A percentile compares a stretch with the other conserved stretches of the same genome.
These are phyloP conservation scores for Otocyon megalotis DNA, from an alignment of 2,113 vertebrate species.

Conservation along the genomic window DNA sequence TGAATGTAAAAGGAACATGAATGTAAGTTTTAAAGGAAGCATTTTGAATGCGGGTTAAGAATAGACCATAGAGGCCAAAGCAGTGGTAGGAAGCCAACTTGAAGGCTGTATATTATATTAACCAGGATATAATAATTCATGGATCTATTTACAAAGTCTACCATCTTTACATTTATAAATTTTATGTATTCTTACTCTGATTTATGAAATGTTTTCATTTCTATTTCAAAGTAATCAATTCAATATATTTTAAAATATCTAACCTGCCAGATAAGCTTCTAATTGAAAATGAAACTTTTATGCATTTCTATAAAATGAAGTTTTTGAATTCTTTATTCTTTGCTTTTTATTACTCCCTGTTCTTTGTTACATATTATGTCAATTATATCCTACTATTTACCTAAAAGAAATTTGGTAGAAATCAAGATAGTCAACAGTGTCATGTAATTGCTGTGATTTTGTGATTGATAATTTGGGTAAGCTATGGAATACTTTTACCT, in stretches of 20 bases:
- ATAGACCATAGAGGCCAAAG: neutral
- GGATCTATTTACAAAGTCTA: neutral
- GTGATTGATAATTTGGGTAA: neutral
- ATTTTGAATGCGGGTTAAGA: neutral
- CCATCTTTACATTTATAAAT: neutral
- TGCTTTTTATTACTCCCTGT: neutral
- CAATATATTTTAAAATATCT: neutral
- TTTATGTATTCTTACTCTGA: neutral
- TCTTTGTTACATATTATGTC: neutral
- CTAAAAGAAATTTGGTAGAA: neutral
- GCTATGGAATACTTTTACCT: neutral
- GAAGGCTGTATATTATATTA: neutral
- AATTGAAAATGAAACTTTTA: neutral
- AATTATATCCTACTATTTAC: neutral
- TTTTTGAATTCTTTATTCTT: neutral
- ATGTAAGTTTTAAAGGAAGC: neutral
- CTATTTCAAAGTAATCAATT: neutral
- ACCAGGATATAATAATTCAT: neutral
- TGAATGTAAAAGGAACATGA: neutral
- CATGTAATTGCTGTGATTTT: neutral
- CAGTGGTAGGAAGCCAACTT: neutral
- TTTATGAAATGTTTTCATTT: neutral
- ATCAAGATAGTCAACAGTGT: neutral
- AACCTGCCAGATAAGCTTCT: neutral
- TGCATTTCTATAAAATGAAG: neutral